Evolutionary conservation across 1,140 invertebrate species (phyloP), one percentile per base, ranked within the genome.

Genomic region (Proales similis): DNA sequence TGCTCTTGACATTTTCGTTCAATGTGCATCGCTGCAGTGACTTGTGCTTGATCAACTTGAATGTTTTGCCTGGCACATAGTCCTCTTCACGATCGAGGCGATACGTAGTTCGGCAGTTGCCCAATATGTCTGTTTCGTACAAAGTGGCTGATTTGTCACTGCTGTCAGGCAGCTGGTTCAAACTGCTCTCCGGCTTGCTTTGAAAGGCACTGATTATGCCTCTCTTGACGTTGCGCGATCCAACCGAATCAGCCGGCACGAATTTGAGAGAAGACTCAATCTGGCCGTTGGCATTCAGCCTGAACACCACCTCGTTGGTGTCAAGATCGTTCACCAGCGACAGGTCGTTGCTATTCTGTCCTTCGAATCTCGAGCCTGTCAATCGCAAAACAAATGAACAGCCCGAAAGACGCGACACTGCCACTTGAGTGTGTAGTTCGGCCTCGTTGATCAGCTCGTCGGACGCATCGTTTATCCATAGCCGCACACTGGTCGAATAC

Each of bases 391-490:
- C 39, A 30, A 42, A 57, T n/a, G 45, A 57, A 42, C 51, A 57
- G 27, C 36, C 36, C 45, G 11, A 2, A 9, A 57, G 36, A 57
- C 51, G 39, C 6, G 36, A 14, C 6, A 57, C 51, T 29, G 30
- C 39, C 45, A 57, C 38, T 42, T 39, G 26, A n/a, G 51, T 42
- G 29, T 57, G 39, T 24, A 57, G 32, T 42, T 57, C 36, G 14
- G 45, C 51, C 27, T 2, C 30, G 39, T 36, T 42, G 19, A 19
- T 57, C 20, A 42, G 45, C 24, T 57, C 51, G 39, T 57, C 36
- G 11, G 51, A 57, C 30, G 45, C 51, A 57, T 57, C 51, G 30
- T 57, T 57, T 57, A 57, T 57, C 51, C 51, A 57, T 26, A 57
- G 45, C 11, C 30, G 26, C 20, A 42, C 45, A 27, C 30, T 24